These are phyloP conservation scores for Euproctis similis DNA, from an alignment of 2,888 invertebrate species.

Conservation along the genomic window DNA sequence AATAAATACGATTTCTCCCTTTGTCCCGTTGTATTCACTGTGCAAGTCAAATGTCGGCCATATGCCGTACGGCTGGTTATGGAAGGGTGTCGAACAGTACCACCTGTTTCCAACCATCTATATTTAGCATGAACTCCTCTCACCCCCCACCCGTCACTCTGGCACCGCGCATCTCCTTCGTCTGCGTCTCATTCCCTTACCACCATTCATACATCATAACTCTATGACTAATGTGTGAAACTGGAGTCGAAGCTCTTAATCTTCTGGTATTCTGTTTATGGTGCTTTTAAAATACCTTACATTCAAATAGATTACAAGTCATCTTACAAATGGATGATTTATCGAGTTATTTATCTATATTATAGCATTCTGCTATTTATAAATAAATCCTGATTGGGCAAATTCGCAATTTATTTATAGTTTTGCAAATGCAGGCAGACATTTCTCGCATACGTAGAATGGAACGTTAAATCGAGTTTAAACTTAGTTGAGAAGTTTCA, in stretches of 20 bases:
- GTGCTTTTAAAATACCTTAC: too few relatives aligned
- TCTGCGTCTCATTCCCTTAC: slow-evolving; percentile 29
- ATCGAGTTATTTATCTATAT: too few relatives aligned
- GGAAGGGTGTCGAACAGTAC: slow-evolving; percentile 43
- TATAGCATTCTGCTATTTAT: too few relatives aligned
- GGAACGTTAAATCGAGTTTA: too few relatives aligned
- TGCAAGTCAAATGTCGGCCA: slow-evolving; percentile 15
- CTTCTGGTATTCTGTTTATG: slow-evolving; percentile 9
- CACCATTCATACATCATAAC: slow-evolving; percentile 65
- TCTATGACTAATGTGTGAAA: slow-evolving; percentile 66
- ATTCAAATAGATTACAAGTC: too few relatives aligned
- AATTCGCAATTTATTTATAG: too few relatives aligned
- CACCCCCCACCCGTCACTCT: not conserved
- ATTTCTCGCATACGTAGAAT: too few relatives aligned
- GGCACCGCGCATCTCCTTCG: slow-evolving; percentile 13
- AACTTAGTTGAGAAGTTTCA: too few relatives aligned
- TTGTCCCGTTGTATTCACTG: slow-evolving; percentile 18
- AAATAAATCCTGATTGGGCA: too few relatives aligned
- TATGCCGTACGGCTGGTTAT: slow-evolving; percentile 34
- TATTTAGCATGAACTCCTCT: slow-evolving; percentile 43
- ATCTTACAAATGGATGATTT: too few relatives aligned
- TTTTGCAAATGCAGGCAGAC: too few relatives aligned
- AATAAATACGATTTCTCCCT: slow-evolving; percentile 19
- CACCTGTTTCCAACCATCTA: slow-evolving; percentile 65
- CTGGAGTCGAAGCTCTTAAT: slow-evolving; percentile 28